Conservation (phyloP, 2,113 vertebrate genomes). For the Myotis davidii region DNA sequence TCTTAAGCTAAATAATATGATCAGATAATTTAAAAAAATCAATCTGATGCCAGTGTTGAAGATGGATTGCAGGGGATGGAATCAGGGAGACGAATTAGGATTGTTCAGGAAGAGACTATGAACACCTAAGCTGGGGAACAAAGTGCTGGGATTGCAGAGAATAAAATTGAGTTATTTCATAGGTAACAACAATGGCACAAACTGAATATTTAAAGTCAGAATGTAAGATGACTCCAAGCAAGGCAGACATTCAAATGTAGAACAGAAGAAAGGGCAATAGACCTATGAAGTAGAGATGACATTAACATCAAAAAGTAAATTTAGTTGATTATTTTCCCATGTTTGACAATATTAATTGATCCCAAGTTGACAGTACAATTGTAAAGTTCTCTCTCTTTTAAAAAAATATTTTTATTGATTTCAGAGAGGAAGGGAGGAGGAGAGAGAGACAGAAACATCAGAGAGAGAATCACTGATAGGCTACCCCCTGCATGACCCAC, state of each 20-base stretch:
- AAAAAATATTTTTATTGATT: too few species aligned
- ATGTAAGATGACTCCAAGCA: neutral
- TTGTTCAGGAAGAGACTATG: neutral
- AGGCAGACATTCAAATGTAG: neutral
- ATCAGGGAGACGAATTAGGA: neutral
- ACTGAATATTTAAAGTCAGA: neutral
- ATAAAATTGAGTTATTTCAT: neutral
- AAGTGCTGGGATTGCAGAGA: neutral
- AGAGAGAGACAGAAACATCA: too few species aligned
- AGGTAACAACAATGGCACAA: neutral
- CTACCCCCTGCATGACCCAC: too few species aligned
- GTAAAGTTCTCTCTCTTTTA: too few species aligned
- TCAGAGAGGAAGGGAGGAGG: too few species aligned
- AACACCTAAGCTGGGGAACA: neutral
- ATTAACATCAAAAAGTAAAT: neutral
- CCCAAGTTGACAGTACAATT: neutral
- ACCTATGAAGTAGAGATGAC: neutral
- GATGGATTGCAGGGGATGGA: neutral
- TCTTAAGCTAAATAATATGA: neutral
- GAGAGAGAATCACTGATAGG: too few species aligned
- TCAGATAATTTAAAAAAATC: slow-evolving; percentile 9
- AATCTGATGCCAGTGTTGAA: neutral
- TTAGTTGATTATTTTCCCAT: neutral
- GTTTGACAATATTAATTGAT: slow-evolving; percentile 2
- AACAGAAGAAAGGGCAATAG: neutral